Evolutionary conservation across 2,888 invertebrate genomes (phyloP), one percentile per base, ranked within the genome.

Genomic region (Sialis lutaria): DNA sequence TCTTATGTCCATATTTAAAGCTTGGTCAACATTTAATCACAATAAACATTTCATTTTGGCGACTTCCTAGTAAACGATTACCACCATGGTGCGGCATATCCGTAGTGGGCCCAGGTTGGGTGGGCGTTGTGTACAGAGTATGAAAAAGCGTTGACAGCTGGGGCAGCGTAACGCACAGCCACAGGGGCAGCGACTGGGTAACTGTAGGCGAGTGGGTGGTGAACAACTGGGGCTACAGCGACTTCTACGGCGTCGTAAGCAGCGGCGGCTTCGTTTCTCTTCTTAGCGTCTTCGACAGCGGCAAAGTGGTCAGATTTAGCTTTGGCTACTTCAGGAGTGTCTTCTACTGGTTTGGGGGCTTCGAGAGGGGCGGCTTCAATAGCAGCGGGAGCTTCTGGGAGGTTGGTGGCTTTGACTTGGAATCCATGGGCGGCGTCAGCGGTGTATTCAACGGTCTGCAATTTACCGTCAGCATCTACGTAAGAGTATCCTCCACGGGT

Each of bases 401-500:
- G 59, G 57, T 77, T 77, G 31, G 73, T 74, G 40, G 73, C 76
- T 4, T 76, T 72, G 41, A 75, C 75, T 44, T 72, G 68, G 62
- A 77, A 78, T 30, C 77, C 77, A 52, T 70, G 64, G 22, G 64
- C 55, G 13, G 67, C 64, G 50, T 76, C 75, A 33, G 74, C 69
- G 42, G 70, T 67, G 57, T 76, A 77, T 54, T 72, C 68, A 6
- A 73, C 75, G 2, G 69, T 69, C 58, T 78, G 77, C 5, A 75
- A 54, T 53, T 72, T 64, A 13, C 76, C 76, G 50, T 74, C 65
- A 13, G 72, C 67, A 58, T 78, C 77, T 30, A 77, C 60, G 58
- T 77, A 78, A 40, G 72, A 70, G 57, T 77, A 78, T 40, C 70
- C 69, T 49, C 78, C 79, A 22, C 72, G 68, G 32, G 74, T 75